phyloP scores from a whole-genome alignment of 2,797 vertebrate species.

The Enteromius paludinosus region DNA sequence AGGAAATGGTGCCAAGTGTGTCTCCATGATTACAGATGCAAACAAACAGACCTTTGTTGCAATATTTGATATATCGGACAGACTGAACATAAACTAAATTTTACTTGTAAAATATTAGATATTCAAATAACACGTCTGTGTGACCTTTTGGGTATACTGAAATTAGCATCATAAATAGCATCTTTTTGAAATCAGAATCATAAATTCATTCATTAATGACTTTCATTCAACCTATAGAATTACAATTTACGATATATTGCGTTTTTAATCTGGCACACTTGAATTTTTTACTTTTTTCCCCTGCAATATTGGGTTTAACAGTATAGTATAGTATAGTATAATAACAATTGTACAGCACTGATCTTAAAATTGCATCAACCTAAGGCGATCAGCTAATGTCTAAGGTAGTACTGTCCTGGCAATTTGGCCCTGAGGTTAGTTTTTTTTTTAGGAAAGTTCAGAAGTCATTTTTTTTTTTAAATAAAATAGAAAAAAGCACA shows the following conservation, averaged over 20 bases:
- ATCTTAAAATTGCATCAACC: neutral
- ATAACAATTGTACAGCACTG: no score
- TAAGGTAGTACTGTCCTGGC: neutral
- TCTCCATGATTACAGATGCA: neutral
- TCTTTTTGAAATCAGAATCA: neutral
- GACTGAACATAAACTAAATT: neutral
- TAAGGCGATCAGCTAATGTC: neutral
- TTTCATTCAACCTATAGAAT: neutral
- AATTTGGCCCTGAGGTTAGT: neutral
- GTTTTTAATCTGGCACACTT: no score
- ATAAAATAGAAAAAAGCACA: neutral
- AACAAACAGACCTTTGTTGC: neutral
- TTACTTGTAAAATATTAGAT: neutral
- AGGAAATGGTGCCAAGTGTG: constrained; percentile 4
- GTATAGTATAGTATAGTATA: no score
- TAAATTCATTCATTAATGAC: neutral
- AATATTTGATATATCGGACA: neutral
- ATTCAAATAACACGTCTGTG: neutral
- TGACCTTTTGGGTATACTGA: neutral
- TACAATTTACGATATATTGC: neutral
- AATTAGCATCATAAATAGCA: neutral
- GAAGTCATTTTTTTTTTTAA: no score
- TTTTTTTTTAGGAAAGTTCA: neutral
- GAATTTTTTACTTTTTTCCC: no score
- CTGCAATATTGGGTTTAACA: no score